Conservation (phyloP, 2,113 vertebrate species). For the Cololabis saira region DNA sequence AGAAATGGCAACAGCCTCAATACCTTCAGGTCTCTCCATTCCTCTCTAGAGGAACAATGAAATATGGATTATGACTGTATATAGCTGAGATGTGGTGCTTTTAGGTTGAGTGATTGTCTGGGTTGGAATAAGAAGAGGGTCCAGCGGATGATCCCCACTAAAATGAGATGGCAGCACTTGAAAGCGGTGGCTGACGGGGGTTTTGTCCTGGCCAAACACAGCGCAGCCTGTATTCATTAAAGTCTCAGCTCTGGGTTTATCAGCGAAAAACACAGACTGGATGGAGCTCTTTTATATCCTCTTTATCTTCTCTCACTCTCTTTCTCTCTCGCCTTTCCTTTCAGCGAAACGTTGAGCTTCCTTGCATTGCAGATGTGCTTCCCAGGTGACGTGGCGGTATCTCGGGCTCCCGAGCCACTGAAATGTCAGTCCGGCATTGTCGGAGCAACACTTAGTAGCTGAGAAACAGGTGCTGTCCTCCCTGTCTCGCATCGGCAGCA, state of each 20-base stretch:
- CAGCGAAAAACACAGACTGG: conserved; percentile 56
- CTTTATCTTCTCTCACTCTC: conserved; percentile 31
- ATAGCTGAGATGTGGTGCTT: conserved; percentile 45
- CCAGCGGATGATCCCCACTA: conserved; percentile 65
- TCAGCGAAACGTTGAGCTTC: conserved; percentile 44
- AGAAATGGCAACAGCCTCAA: background rate
- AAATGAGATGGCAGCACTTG: conserved; percentile 77
- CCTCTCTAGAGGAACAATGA: conserved; percentile 40
- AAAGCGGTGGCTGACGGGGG: conserved; percentile 66
- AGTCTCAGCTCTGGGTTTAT: conserved; percentile 61
- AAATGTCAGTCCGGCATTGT: conserved; percentile 38
- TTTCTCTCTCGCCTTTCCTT: background rate
- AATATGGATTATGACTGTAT: conserved; percentile 62
- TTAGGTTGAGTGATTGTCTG: conserved; percentile 57
- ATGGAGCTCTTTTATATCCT: conserved; percentile 44
- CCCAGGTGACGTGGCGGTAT: conserved; percentile 14
- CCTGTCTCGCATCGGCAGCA: conserved; percentile 6
- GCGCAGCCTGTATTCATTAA: conserved; percentile 68
- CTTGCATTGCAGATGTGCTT: conserved; percentile 52
- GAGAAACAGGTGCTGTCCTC: conserved; percentile 56
- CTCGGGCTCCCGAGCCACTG: conserved; percentile 20
- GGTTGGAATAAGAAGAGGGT: conserved; percentile 57
- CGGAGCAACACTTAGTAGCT: conserved; percentile 37
- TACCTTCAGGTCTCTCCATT: conserved; percentile 7
- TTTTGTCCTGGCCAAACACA: conserved; percentile 52